Base-by-base conservation (phyloP, 2,888 invertebrate species). In the Lasius platythorax region DNA sequence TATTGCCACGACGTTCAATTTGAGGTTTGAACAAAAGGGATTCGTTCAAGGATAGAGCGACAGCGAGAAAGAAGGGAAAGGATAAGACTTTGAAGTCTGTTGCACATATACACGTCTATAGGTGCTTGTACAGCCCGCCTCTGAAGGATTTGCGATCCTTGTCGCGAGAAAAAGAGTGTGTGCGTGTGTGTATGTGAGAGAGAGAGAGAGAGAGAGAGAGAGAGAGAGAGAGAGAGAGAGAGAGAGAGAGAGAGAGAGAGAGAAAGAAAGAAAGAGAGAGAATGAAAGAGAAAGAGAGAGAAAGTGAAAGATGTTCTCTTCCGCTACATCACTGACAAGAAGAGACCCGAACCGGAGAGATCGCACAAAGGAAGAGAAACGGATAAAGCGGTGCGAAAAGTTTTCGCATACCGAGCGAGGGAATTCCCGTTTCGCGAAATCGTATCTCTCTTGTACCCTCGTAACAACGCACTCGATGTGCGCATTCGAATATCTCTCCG, bases 1-100 rank as follows among this genome's bases (percentile, higher is more conserved):
- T 73, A 82, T 64, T 64, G 46, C 64, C 78, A 67, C 43, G 61
- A 81, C 68, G 88, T 84, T 85, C 88, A 85, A 84, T 83, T 82
- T 75, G 70, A 87, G 73, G 78, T 70, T 78, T 37, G 88, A 61
- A 37, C 37, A 87, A 74, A 82, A 33, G 82, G 50, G 50, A 50
- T 67, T 53, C 67, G 33, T 37, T 23, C 61, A 23, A 18, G 67
- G 37, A 56, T 40, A 15, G 30, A 76, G 23, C 66, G 74, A 70
- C 28, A 50, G 58, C 37, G 58, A 37, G 33, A 28, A n/a, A 61
- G 40, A 15, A 43, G 53, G n/a, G 18, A 33, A 53, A 23, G 9
- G 30, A 50, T 43, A 56, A 23, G 28, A 61, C 81, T 64, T 66
- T 40, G 64, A 81, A 64, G 72, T 82, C 64, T 64, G 33, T 50